Evolutionary conservation across 2,113 vertebrate genomes (phyloP).

Genomic region (Rana temporaria): DNA sequence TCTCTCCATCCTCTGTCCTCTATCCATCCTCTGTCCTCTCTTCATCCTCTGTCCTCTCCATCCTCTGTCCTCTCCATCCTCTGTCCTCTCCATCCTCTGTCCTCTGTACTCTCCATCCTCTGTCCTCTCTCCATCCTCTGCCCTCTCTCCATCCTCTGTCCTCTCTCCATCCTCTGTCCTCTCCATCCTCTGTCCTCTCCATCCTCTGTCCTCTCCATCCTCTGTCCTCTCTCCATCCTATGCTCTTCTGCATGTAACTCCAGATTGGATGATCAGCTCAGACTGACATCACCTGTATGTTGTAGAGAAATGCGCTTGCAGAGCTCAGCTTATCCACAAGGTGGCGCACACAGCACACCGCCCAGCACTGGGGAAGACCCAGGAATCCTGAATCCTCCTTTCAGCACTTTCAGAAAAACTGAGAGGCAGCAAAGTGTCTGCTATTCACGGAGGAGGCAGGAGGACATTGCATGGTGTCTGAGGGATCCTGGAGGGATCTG

Average conservation of each 20-base stretch:
- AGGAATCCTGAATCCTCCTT: conserved; percentile 48
- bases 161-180: no score
- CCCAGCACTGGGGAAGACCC: conserved; percentile 39
- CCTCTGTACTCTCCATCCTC: no score
- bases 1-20: no score
- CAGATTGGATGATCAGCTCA: background rate
- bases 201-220: no score
- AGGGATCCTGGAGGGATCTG: background rate
- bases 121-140: no score
- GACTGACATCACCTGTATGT: conserved; percentile 33
- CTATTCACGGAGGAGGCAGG: background rate
- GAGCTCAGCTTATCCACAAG: conserved; percentile 3
- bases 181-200: no score
- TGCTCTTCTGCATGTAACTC: conserved; percentile 68
- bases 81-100: no score
- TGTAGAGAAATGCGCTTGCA: background rate
- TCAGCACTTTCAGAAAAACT: conserved; percentile 41
- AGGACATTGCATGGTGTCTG: background rate
- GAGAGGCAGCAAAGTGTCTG: background rate
- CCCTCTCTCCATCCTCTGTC: no score
- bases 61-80: no score
- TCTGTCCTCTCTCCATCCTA: no score
- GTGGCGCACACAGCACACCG: conserved; percentile 22
- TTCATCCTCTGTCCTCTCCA: no score
- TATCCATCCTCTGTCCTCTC: no score